Conservation (phyloP, 2,113 vertebrate species). For the Danionella cerebrum region DNA sequence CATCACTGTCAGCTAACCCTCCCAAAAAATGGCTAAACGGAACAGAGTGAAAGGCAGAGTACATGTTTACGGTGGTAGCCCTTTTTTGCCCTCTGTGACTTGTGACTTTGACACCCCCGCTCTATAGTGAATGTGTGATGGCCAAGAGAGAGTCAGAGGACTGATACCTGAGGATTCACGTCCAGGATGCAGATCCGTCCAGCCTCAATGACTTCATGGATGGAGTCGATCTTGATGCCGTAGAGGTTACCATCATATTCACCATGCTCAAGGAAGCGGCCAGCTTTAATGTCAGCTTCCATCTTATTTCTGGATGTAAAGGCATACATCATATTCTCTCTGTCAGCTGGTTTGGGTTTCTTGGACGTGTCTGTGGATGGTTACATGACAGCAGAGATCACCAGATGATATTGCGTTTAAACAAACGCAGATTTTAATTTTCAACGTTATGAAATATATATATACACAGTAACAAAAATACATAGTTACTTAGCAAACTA, state of each 20-base stretch:
- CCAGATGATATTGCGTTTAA: no score
- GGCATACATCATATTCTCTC: slow-evolving; percentile 78
- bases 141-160: not conserved
- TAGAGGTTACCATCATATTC: slow-evolving; percentile 92
- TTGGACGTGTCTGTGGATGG: slow-evolving; percentile 78
- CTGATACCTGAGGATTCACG: slow-evolving; percentile 82
- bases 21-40: no score
- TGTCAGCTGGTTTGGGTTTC: slow-evolving; percentile 79
- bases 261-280: slow-evolving; percentile 84
- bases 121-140: no score
- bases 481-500: no score
- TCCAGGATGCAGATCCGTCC: slow-evolving; percentile 91
- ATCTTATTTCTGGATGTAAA: slow-evolving; percentile 87
- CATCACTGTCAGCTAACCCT: no score
- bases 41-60: no score
- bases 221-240: slow-evolving; percentile 87
- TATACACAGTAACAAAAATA: no score
- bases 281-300: slow-evolving; percentile 85
- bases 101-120: no score
- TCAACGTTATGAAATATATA: no score
- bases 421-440: no score
- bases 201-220: slow-evolving; percentile 83
- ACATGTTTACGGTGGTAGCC: no score
- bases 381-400: not conserved
- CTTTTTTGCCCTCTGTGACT: no score